Evolutionary conservation across 2,113 vertebrate genomes (phyloP).

Genomic region (Dolichotis patagonum): DNA sequence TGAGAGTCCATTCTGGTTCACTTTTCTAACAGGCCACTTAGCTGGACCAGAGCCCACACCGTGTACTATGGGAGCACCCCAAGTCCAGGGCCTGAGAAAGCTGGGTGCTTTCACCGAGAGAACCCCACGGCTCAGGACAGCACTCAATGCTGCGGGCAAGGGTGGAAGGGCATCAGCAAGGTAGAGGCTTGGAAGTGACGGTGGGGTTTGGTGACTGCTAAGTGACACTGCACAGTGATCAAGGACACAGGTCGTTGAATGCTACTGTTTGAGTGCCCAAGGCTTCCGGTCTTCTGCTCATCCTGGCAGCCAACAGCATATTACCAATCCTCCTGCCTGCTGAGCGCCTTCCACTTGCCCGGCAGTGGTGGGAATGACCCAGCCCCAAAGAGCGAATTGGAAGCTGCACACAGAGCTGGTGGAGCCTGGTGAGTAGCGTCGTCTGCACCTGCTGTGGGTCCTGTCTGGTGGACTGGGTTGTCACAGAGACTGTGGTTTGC

Average conservation of each 20-base stretch:
- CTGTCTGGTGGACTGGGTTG: not conserved
- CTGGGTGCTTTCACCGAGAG: not conserved
- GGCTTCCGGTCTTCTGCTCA: not conserved
- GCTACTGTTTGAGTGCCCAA: not conserved
- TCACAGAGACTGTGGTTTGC: not conserved
- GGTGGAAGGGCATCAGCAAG: not conserved
- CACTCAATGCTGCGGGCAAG: not conserved
- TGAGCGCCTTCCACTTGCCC: not conserved
- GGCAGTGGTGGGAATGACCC: not conserved
- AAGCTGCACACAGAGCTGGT: too few relatives aligned
- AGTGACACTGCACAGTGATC: not conserved
- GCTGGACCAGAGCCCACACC: slow-evolving; percentile 17
- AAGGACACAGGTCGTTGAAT: not conserved
- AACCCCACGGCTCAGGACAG: not conserved
- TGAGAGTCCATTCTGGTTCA: slow-evolving; percentile 26
- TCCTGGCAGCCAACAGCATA: not conserved
- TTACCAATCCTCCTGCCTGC: not conserved
- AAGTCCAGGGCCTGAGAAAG: not conserved
- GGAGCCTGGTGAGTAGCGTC: too few relatives aligned
- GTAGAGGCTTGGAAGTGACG: not conserved
- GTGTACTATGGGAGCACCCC: not conserved
- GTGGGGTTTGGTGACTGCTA: not conserved
- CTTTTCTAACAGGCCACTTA: slow-evolving; percentile 42
- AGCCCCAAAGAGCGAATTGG: not conserved
- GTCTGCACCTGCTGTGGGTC: not conserved